Percentiles rank a stretch among this genome's conserved stretches.
Evolutionary conservation across 2,113 vertebrate species (phyloP).

Genomic region (Cynopterus brachyotis): DNA sequence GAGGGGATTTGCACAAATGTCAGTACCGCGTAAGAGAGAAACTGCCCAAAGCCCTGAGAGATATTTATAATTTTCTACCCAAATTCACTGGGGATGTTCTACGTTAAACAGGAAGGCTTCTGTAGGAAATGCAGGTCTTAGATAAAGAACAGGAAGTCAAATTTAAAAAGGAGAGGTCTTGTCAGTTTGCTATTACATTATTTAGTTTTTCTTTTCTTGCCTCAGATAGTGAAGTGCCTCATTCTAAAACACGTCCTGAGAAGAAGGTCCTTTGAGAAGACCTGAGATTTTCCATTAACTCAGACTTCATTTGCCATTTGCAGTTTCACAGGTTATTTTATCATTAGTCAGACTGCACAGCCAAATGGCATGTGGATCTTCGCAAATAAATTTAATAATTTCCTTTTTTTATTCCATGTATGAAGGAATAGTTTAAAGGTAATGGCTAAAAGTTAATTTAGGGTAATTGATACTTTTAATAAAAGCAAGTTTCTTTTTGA

Average conservation of each 20-base stretch:
- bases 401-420: not conserved
- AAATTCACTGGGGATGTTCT: not conserved
- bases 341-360: not conserved
- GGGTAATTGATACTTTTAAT: constrained; percentile 27
- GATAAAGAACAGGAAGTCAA: not conserved
- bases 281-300: not conserved
- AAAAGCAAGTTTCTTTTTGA: not conserved
- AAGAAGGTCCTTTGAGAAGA: not conserved
- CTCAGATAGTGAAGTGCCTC: not conserved
- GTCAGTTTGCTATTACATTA: not conserved
- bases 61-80: constrained; percentile 43
- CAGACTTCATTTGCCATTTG: not conserved
- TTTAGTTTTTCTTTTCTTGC: constrained; percentile 1
- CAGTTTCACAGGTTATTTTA: not conserved
- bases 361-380: not conserved
- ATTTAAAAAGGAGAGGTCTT: constrained; percentile 17
- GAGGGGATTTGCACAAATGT: constrained; percentile 73
- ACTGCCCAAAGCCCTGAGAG: constrained; percentile 29
- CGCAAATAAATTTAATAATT: not conserved
- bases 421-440: not conserved
- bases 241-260: not conserved
- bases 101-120: not conserved
- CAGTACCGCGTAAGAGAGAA: constrained; percentile 37
- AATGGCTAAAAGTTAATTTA: constrained; percentile 34
- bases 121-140: not conserved